Percentiles rank a stretch among this genome's conserved stretches.
These are phyloP conservation scores for Lagocephalus sceleratus DNA, from an alignment of 2,797 vertebrate species.

Conservation along the genomic window DNA sequence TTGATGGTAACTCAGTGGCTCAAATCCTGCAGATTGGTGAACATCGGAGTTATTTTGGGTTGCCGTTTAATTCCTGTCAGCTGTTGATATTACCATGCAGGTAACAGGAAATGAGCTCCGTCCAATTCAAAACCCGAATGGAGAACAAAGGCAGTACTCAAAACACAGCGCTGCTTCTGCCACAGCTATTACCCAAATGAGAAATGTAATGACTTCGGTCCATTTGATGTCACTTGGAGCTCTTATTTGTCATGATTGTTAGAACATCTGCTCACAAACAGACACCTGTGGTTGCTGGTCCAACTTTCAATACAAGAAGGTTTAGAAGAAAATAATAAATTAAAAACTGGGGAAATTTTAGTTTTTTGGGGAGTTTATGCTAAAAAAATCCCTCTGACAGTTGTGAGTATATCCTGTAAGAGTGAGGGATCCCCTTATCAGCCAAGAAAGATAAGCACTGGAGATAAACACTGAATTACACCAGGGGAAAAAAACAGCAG, in stretches of 20 bases:
- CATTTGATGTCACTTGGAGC: slow-evolving; percentile 18
- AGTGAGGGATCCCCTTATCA: slow-evolving; percentile 9
- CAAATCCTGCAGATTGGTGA: neutral
- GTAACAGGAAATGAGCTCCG: slow-evolving; percentile 24
- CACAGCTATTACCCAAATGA: slow-evolving; percentile 21
- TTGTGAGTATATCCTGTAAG: slow-evolving; percentile 12
- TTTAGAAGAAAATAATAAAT: slow-evolving; percentile 14
- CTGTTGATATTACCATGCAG: slow-evolving; percentile 18
- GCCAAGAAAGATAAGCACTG: neutral
- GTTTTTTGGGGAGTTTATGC: slow-evolving; percentile 5
- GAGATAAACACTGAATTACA: neutral
- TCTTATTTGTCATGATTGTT: slow-evolving; percentile 23
- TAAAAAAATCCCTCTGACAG: slow-evolving; percentile 33
- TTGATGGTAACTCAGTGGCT: neutral
- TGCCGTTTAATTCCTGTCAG: slow-evolving; percentile 25
- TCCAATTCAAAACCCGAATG: slow-evolving; percentile 11
- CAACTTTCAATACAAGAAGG: slow-evolving; percentile 7
- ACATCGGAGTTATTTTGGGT: slow-evolving; percentile 27
- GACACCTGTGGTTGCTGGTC: slow-evolving; percentile 10
- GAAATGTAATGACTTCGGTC: slow-evolving; percentile 22
- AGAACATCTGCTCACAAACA: slow-evolving; percentile 28
- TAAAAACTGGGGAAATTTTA: slow-evolving; percentile 2
- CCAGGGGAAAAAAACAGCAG: neutral
- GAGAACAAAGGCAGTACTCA: slow-evolving; percentile 9
- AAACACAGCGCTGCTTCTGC: neutral